Evolutionary conservation across 1,140 invertebrate species (phyloP), one percentile per base, ranked within the genome.

Genomic region (Heliothis subflexa): DNA sequence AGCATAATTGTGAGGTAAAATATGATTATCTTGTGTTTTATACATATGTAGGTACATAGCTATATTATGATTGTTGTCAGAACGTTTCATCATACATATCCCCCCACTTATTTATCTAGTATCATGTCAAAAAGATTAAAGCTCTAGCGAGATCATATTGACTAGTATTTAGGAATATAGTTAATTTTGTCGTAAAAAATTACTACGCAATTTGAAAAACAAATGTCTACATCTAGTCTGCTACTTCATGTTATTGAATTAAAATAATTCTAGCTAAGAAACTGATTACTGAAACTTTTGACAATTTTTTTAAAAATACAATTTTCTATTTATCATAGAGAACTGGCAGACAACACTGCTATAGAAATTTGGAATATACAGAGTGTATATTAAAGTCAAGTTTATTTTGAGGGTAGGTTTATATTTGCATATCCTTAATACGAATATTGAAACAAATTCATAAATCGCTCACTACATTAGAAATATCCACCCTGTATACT

Each of bases 71-170:
- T 40, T 40, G 33, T 40, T 5, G 11, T 16, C 11, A 25, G 4
- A 28, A 13, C 25, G 1, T 28, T 28, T 25, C 3, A 52, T 14
- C 11, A 13, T 59, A 28, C 7, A 66, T 11, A 47, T 21, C 28
- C 33, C 28, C 33, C 40, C 40, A 47, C 40, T 47, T 21, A 21
- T 21, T 10, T 40, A 18, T 55, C 54, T 59, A 59, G 11, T 66
- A 66, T 47, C 11, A 47, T 66, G 40, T 18, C 62, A 66, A 66
- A 47, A 66, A 47, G 62, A 66, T 66, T 49, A 66, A 66, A 66
- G 62, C 62, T 66, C 62, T 66, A 66, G 40, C 62, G 62, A 66
- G 62, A 66, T 66, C 62, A 21, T 64, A 64, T 66, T 66, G 62
- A 64, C 62, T 64, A 47, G 62, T 47, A 66, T 9, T 49, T 66